These are phyloP conservation scores for Parazoanthus atlanticus DNA, from an alignment of 92 coral and sea anemone genomes.

Conservation along the genomic window DNA sequence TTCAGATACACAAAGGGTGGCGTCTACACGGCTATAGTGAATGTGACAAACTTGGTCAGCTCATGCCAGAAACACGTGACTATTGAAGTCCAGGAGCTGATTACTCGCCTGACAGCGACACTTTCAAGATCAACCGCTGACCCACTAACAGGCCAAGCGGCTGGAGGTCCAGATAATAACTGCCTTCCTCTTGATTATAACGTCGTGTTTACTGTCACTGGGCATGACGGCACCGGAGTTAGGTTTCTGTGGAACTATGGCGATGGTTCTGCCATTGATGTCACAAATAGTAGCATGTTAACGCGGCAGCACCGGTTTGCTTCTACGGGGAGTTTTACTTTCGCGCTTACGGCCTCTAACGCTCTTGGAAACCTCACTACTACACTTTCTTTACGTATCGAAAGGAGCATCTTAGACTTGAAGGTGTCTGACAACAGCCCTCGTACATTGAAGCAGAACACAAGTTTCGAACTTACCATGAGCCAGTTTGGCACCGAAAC, in stretches of 20 bases:
- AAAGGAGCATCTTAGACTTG: neutral
- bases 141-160: conserved; percentile 46
- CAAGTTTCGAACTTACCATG: conserved; percentile 40
- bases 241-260: conserved; percentile 57
- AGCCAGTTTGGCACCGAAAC: conserved; percentile 50
- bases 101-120: conserved; percentile 36
- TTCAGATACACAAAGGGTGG: conserved; percentile 44
- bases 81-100: conserved; percentile 21
- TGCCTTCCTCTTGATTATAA: conserved; percentile 59
- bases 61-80: conserved; percentile 7
- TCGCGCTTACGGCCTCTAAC: conserved; percentile 50
- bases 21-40: neutral
- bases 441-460: conserved; percentile 32
- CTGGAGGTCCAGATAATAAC: conserved; percentile 51
- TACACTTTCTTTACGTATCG: neutral
- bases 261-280: conserved; percentile 32
- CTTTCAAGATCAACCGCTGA: conserved; percentile 26
- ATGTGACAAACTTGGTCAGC: conserved; percentile 44
- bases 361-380: conserved; percentile 37
- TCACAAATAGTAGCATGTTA: conserved; percentile 32
- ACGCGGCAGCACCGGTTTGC: conserved; percentile 48
- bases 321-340: conserved; percentile 39
- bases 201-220: conserved; percentile 42
- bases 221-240: conserved; percentile 58
- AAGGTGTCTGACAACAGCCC: conserved; percentile 66